Evolutionary conservation across 2,797 vertebrate genomes (phyloP).

Genomic region (Steatocranus sp.): DNA sequence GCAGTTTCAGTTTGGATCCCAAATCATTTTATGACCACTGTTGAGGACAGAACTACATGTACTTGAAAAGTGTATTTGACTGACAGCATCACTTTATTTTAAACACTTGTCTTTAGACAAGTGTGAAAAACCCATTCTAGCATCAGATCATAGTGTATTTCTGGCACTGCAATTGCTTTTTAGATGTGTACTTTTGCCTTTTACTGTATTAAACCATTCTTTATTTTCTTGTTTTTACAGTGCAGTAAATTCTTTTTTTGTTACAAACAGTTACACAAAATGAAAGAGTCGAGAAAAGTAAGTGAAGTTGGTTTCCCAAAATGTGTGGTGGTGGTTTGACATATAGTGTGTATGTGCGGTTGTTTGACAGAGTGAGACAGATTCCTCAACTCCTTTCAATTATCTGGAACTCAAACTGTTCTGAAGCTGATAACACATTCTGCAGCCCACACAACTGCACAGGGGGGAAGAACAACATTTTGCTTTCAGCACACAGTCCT

Average conservation of each 20-base stretch:
- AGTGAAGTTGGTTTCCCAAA: constrained; percentile 3
- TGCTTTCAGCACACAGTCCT: constrained; percentile 25
- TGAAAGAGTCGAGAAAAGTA: not conserved
- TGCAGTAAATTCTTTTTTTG: not conserved
- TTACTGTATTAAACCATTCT: not conserved
- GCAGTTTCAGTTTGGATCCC: not conserved
- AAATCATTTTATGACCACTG: not conserved
- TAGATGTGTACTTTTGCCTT: not conserved
- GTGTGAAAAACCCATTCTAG: not conserved
- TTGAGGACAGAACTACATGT: not conserved
- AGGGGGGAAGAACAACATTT: not conserved
- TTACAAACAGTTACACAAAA: not conserved
- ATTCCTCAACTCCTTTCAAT: constrained; percentile 55
- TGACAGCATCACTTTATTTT: not conserved
- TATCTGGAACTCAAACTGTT: constrained; percentile 61
- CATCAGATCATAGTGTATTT: not conserved
- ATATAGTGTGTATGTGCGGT: not conserved
- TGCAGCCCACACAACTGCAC: constrained; percentile 32
- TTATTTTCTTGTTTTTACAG: not conserved
- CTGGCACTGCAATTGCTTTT: not conserved
- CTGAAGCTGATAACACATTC: constrained; percentile 29
- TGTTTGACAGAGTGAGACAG: constrained; percentile 15
- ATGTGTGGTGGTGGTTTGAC: not conserved
- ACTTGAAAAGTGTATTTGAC: not conserved
- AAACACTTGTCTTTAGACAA: not conserved